These are phyloP conservation scores for Erynnis tages DNA, from an alignment of 2,888 invertebrate genomes.

Conservation along the genomic window DNA sequence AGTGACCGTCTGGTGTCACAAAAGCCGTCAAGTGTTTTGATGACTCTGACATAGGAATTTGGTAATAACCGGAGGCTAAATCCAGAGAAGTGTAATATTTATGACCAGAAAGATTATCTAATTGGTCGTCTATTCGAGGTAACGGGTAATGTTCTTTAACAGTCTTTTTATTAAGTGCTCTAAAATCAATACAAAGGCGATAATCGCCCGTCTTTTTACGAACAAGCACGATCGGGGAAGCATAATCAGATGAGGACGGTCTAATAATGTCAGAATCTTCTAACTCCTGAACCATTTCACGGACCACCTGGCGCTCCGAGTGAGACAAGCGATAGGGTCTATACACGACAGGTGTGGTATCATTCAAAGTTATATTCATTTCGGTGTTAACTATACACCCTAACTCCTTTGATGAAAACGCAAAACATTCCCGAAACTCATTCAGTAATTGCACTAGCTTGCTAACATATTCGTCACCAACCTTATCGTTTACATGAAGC, in stretches of 20 bases:
- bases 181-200: conserved; percentile 35
- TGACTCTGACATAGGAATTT: conserved; percentile 37
- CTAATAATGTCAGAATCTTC: conserved; percentile 10
- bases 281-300: not conserved
- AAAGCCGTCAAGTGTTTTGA: conserved; percentile 30
- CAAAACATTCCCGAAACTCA: conserved; percentile 9
- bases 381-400: not conserved
- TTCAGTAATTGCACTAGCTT: not conserved
- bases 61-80: conserved; percentile 29
- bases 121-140: conserved; percentile 32
- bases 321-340: conserved; percentile 7
- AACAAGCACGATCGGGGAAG: not conserved
- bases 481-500: not conserved
- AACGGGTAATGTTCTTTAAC: conserved; percentile 30
- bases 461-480: not conserved
- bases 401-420: not conserved
- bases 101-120: conserved; percentile 26
- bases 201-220: conserved; percentile 37
- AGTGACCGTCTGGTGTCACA: conserved; percentile 29
- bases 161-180: conserved; percentile 34
- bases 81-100: conserved; percentile 28
- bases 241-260: conserved; percentile 5
- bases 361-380: conserved; percentile 2
- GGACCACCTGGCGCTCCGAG: not conserved
- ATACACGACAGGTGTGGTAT: conserved; percentile 2